phyloP scores from a whole-genome alignment of 2,797 vertebrate genomes.

The Ctenopoma kingsleyae region DNA sequence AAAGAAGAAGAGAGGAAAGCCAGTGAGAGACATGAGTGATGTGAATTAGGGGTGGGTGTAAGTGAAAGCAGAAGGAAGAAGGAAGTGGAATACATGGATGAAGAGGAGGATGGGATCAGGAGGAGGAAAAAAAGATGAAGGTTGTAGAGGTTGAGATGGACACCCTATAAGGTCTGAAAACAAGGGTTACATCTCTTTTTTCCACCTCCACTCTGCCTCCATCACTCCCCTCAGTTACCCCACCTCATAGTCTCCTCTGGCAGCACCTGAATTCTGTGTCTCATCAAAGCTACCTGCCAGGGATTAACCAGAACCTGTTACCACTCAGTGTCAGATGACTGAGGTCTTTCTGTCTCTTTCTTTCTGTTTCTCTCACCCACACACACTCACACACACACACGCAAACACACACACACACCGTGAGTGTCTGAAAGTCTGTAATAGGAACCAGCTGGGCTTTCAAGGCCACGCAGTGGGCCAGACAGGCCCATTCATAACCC shows the following conservation, averaged over 20 bases:
- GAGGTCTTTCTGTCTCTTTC: constrained; percentile 25
- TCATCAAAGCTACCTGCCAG: constrained; percentile 93
- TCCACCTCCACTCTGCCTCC: constrained; percentile 23
- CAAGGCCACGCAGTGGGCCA: constrained; percentile 77
- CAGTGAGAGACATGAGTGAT: constrained; percentile 58
- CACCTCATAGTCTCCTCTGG: constrained; percentile 29
- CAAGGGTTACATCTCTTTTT: constrained; percentile 10
- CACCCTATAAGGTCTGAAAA: constrained; percentile 34
- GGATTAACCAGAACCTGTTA: constrained; percentile 88
- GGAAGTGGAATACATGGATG: constrained; percentile 13
- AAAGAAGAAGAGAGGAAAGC: constrained; percentile 39
- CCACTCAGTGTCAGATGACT: constrained; percentile 85
- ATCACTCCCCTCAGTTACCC: constrained; percentile 4
- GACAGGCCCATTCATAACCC: constrained; percentile 89
- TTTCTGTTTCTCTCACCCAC: constrained; percentile 16
- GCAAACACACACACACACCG: constrained; percentile 43
- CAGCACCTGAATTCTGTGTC: constrained; percentile 89
- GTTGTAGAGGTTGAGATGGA: constrained; percentile 36
- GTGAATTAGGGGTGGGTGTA: constrained; percentile 36
- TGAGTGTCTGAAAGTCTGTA: constrained; percentile 75
- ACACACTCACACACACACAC: constrained; percentile 32
- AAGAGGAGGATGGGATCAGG: constrained; percentile 13
- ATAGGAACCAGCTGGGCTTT: constrained; percentile 93
- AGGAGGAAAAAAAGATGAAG: constrained; percentile 23
- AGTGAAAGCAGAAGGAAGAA: constrained; percentile 14